Evolutionary conservation across 2,888 invertebrate species (phyloP).

Genomic region (Ormyrus thymus): DNA sequence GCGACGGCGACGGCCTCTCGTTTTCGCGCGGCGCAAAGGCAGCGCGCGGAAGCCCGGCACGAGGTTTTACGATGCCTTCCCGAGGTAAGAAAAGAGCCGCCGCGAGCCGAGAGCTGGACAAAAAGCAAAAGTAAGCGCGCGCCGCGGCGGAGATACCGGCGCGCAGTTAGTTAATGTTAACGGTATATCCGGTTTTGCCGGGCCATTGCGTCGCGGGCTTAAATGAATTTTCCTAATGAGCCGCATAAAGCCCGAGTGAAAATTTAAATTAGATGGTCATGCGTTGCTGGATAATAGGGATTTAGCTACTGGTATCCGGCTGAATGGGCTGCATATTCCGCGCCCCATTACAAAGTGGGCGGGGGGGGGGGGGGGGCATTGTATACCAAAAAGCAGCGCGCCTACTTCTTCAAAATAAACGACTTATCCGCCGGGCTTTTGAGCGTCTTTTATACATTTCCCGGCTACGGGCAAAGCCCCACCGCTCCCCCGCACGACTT

Average conservation of each 20-base stretch:
- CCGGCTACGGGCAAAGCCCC: background rate
- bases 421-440: constrained; percentile 12
- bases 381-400: constrained; percentile 10
- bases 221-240: constrained; percentile 60
- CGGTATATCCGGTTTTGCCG: constrained; percentile 52
- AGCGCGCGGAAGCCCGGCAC: background rate
- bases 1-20: background rate
- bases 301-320: constrained; percentile 22
- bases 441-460: constrained; percentile 1
- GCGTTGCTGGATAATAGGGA: constrained; percentile 47
- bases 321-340: constrained; percentile 40
- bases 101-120: background rate
- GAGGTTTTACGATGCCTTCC: background rate
- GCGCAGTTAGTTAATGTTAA: constrained; percentile 56
- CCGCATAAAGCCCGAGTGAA: constrained; percentile 48
- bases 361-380: constrained; percentile 7
- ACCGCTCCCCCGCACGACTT: background rate
- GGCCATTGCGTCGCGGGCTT: constrained; percentile 54
- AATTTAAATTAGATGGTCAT: constrained; percentile 55
- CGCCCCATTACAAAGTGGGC: constrained; percentile 42
- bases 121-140: constrained; percentile 20
- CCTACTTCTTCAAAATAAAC: constrained; percentile 46
- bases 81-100: background rate
- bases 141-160: constrained; percentile 5
- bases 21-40: background rate